phyloP scores from a whole-genome alignment of 1,140 invertebrate species.

The Drosophila kanapiae region DNA sequence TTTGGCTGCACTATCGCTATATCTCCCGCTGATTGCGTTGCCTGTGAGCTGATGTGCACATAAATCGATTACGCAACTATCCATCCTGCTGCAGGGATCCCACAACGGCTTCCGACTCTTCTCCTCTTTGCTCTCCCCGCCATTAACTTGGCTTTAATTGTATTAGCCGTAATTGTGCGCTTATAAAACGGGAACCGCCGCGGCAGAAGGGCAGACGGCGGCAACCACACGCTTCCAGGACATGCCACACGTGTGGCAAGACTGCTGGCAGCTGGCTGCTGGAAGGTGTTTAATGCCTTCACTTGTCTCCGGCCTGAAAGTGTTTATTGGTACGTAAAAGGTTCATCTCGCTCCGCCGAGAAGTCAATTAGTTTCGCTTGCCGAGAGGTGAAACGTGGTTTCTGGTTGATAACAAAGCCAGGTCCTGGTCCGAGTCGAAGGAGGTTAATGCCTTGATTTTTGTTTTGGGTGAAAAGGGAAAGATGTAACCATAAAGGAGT shows the following conservation, averaged over 20 bases:
- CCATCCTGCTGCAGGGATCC: conserved; percentile 14
- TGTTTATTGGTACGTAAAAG: conserved; percentile 79
- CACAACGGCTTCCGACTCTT: not conserved
- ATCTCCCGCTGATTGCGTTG: conserved; percentile 17
- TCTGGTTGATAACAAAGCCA: conserved; percentile 22
- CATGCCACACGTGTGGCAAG: conserved; percentile 40
- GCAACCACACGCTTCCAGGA: conserved; percentile 13
- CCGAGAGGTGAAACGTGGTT: conserved; percentile 25
- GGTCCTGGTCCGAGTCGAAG: conserved; percentile 4
- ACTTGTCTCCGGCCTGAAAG: conserved; percentile 53
- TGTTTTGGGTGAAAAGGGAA: not conserved
- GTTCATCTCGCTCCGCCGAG: conserved; percentile 56
- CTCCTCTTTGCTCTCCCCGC: not conserved
- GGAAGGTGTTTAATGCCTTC: conserved; percentile 55
- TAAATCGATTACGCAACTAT: conserved; percentile 81
- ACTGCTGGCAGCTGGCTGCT: conserved; percentile 4
- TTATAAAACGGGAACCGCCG: conserved; percentile 55
- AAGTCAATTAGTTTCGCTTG: conserved; percentile 77
- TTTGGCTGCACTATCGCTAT: conserved; percentile 4
- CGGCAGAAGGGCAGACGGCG: conserved; percentile 24
- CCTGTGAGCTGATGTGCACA: conserved; percentile 65
- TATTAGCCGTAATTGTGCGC: conserved; percentile 81
- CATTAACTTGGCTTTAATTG: conserved; percentile 79
- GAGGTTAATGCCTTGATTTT: conserved; percentile 29
- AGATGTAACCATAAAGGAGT: conserved; percentile 1